Base-by-base conservation (phyloP, 2,888 invertebrate species). In the Andrena praecox region DNA sequence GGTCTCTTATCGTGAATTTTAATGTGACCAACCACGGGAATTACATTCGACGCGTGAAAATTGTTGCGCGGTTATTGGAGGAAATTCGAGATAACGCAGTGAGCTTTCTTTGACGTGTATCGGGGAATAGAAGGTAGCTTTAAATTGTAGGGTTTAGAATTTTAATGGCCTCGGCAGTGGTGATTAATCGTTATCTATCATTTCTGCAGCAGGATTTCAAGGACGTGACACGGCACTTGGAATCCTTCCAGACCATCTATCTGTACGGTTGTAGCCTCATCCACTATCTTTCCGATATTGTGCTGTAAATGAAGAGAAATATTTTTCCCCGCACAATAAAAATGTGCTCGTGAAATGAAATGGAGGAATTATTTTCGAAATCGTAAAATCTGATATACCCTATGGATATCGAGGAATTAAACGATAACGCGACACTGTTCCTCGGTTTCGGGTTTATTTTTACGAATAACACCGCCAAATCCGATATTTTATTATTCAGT, bases 181-280 rank as follows among this genome's bases (percentile, higher is more conserved):
- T 69, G 78, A 78, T 78, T 75, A 69, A 78, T 56, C 68, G 54
- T 60, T 48, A 29, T 35, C 27, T 68, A 20, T 74, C 24, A 29
- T 2, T 5, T 16, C 42, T 31, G 29, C 24, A 16, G 24, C 33
- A 27, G 29, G 12, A 63, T 29, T 59, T 50, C 20, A 63, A 24
- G 73, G 48, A 8, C 20, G 8, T 16, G 20, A 48, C 20, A 33
- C 31, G 20, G 2, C n/a, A 31, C 31, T 48, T 62, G 73, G 16
- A 67, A 31, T 60, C 29, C n/a, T 54, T 73, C 60, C 24, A 31
- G 7, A 5, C n/a, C 12, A 50, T 72, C 35, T 31, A 24, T 31
- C 48, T 20, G 3, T 16, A 6, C 27, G 56, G 20, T 64, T n/a
- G 10, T 48, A 31, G 56, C n/a, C 27, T 56, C 56, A 56, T n/a